These are phyloP conservation scores for Glaucidium brasilianum DNA, from an alignment of 2,113 vertebrate species.

Conservation along the genomic window DNA sequence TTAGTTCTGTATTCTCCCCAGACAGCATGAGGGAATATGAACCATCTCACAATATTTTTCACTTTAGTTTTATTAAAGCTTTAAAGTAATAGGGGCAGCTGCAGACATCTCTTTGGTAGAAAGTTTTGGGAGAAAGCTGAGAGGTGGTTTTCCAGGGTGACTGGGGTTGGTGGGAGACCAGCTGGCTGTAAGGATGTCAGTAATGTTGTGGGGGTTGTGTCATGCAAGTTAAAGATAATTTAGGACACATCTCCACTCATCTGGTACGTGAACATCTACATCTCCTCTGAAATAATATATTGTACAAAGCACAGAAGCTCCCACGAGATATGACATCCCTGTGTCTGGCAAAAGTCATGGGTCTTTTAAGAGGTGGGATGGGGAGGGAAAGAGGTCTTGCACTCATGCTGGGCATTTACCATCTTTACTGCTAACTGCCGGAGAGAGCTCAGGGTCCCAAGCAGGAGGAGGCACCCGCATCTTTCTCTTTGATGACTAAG, in stretches of 20 bases:
- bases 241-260: not conserved
- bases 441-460: not conserved
- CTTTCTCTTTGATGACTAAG: not conserved
- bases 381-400: not conserved
- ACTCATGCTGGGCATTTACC: not conserved
- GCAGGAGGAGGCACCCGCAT: not conserved
- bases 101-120: not conserved
- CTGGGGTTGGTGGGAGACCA: not conserved
- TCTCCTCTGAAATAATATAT: not conserved
- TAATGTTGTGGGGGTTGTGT: not conserved
- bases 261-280: not conserved
- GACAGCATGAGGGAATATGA: not conserved
- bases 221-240: not conserved
- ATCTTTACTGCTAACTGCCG: not conserved
- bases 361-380: not conserved
- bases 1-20: not conserved
- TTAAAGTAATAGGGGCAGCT: not conserved
- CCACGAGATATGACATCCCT: not conserved
- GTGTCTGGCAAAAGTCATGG: not conserved
- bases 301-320: not conserved
- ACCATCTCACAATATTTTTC: not conserved
- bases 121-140: not conserved
- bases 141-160: not conserved
- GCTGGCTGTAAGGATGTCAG: not conserved
- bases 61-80: not conserved